phyloP scores from a whole-genome alignment of 2,113 vertebrate genomes.

The Pseudolaguvia tuberculata region DNA sequence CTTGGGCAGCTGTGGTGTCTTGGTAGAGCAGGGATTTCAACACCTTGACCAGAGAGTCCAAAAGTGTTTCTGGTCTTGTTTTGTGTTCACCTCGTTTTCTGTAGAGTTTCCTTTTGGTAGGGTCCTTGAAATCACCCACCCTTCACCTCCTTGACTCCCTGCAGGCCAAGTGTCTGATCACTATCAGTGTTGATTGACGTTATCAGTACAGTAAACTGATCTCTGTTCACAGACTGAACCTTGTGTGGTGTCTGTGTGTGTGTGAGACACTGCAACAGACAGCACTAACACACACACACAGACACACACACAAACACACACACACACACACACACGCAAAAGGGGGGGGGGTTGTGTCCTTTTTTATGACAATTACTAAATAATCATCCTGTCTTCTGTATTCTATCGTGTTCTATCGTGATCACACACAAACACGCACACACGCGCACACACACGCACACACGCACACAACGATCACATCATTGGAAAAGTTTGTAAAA shows the following conservation, averaged over 20 bases:
- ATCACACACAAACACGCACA: too few species aligned
- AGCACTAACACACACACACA: too few species aligned
- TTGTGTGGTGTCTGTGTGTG: conserved; percentile 31
- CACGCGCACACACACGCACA: not conserved
- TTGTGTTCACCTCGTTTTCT: too few species aligned
- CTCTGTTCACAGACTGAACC: too few species aligned
- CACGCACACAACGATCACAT: not conserved
- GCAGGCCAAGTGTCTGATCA: conserved; percentile 12
- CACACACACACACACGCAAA: too few species aligned
- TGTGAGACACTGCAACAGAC: conserved; percentile 24
- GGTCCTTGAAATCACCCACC: conserved; percentile 11
- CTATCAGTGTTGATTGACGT: conserved; percentile 27
- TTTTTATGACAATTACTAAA: not conserved
- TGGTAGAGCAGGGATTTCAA: too few species aligned
- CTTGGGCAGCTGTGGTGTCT: too few species aligned
- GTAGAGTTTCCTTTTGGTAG: not conserved
- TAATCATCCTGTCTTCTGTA: not conserved
- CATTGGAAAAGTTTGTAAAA: not conserved
- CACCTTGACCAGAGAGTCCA: too few species aligned
- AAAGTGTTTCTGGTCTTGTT: too few species aligned
- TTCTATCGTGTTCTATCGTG: not conserved
- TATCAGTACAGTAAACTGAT: conserved; percentile 19
- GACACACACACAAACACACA: too few species aligned
- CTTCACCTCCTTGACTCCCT: not conserved
- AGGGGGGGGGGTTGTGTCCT: too few species aligned